Percentiles rank a stretch among this genome's conserved stretches.
Conservation (phyloP, 2,888 invertebrate genomes). For the Ligdia adustata region DNA sequence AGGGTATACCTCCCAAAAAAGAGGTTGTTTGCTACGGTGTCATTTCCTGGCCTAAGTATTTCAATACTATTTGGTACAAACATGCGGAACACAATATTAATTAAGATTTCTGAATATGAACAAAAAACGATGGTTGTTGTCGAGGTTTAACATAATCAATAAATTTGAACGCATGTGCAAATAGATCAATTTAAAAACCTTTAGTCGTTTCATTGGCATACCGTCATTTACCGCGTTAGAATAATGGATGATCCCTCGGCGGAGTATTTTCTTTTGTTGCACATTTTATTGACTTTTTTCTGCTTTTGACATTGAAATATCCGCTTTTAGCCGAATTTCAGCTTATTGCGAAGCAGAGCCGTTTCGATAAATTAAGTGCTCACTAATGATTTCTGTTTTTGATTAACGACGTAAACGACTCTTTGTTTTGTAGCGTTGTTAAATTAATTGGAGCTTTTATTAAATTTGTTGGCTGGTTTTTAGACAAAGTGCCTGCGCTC, state of each 20-base stretch:
- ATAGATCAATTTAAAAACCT: no score
- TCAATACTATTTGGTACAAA: no score
- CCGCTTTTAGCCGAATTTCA: constrained; percentile 38
- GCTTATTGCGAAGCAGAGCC: constrained; percentile 44
- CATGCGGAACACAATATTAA: no score
- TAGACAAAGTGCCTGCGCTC: neutral
- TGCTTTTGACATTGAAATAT: constrained; percentile 56
- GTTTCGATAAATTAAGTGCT: constrained; percentile 40
- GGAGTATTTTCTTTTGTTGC: constrained; percentile 37
- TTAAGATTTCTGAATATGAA: no score
- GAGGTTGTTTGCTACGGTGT: no score
- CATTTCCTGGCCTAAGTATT: no score
- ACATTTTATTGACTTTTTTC: constrained; percentile 35
- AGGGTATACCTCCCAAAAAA: no score
- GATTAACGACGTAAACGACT: constrained; percentile 8
- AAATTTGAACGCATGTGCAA: no score
- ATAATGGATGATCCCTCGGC: constrained; percentile 6
- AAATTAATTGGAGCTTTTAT: constrained; percentile 1
- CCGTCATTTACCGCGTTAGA: constrained; percentile 19
- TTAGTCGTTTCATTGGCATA: neutral
- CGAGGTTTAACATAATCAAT: no score
- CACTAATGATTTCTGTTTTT: constrained; percentile 26
- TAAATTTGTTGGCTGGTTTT: neutral
- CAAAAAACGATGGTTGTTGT: no score
- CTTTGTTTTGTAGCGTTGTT: constrained; percentile 4